Conservation (phyloP, 1,140 invertebrate genomes). For the Oncopodura yosiiana region DNA sequence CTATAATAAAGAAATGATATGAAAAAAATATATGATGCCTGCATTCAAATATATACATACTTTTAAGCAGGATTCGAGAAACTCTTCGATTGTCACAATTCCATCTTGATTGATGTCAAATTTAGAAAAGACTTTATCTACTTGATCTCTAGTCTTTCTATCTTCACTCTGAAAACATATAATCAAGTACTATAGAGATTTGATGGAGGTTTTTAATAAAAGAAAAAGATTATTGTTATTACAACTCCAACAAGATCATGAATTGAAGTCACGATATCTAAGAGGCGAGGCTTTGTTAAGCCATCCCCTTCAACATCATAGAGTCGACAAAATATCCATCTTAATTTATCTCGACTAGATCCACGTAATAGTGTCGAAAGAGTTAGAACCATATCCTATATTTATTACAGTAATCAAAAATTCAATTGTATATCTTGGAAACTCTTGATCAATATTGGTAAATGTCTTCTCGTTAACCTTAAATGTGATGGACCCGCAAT, state of each 20-base stretch:
- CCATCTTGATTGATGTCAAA: slow-evolving; percentile 88
- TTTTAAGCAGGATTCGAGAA: slow-evolving; percentile 88
- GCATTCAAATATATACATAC: slow-evolving; percentile 41
- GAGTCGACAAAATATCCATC: slow-evolving; percentile 81
- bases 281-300: slow-evolving; percentile 75
- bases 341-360: slow-evolving; percentile 80
- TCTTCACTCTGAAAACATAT: slow-evolving; percentile 50
- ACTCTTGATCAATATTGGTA: background rate
- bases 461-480: slow-evolving; percentile 23
- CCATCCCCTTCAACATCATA: slow-evolving; percentile 94
- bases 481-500: slow-evolving; percentile 35
- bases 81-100: slow-evolving; percentile 91
- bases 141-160: slow-evolving; percentile 64
- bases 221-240: too few relatives aligned
- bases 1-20: slow-evolving; percentile 38
- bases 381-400: slow-evolving; percentile 77
- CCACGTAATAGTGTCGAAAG: slow-evolving; percentile 79
- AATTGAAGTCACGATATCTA: slow-evolving; percentile 82
- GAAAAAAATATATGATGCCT: background rate
- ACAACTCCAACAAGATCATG: slow-evolving; percentile 76
- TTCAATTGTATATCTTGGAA: background rate
- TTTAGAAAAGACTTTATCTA: slow-evolving; percentile 77
- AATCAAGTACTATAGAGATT: slow-evolving; percentile 7
- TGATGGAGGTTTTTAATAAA: too few relatives aligned
- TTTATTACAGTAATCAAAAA: slow-evolving; percentile 13